Evolutionary conservation across 2,888 invertebrate species (phyloP).

Genomic region (Sinopyrophorus schimmeli): DNA sequence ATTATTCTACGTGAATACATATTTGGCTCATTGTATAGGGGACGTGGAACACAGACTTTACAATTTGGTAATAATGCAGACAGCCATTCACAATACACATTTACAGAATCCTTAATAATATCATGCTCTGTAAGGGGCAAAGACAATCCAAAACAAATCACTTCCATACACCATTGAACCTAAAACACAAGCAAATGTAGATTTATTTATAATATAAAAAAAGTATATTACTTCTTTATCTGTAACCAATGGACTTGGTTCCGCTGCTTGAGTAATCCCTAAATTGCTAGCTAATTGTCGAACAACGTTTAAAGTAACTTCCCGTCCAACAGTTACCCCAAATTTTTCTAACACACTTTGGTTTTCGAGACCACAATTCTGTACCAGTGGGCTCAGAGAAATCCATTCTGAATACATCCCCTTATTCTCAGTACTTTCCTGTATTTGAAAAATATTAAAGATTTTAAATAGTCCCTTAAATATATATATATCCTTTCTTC

Average conservation of each 20-base stretch:
- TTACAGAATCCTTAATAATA: conserved; percentile 93
- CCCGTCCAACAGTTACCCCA: conserved; percentile 70
- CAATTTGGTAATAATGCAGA: conserved; percentile 82
- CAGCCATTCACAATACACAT: conserved; percentile 96
- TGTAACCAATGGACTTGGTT: conserved; percentile 80
- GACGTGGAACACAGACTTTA: conserved; percentile 85
- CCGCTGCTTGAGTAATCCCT: conserved; percentile 76
- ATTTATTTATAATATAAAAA: neutral
- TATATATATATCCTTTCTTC: too few species aligned
- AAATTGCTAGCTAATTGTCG: conserved; percentile 73
- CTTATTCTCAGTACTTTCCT: conserved; percentile 66
- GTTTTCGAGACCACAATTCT: conserved; percentile 66
- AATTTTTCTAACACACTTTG: conserved; percentile 80
- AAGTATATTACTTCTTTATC: conserved; percentile 78
- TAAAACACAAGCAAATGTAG: conserved; percentile 54
- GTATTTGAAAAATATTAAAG: conserved; percentile 21
- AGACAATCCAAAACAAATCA: conserved; percentile 88
- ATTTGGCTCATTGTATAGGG: conserved; percentile 87
- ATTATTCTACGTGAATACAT: conserved; percentile 89
- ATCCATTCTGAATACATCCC: conserved; percentile 88
- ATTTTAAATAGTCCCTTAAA: neutral
- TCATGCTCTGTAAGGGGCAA: conserved; percentile 90
- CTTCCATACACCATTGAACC: conserved; percentile 88
- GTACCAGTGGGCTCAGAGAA: conserved; percentile 67
- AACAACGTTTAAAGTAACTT: conserved; percentile 81